Evolutionary conservation across 1,140 invertebrate species (phyloP), one percentile per base, ranked within the genome.

Genomic region (Tetraneura akinire): DNA sequence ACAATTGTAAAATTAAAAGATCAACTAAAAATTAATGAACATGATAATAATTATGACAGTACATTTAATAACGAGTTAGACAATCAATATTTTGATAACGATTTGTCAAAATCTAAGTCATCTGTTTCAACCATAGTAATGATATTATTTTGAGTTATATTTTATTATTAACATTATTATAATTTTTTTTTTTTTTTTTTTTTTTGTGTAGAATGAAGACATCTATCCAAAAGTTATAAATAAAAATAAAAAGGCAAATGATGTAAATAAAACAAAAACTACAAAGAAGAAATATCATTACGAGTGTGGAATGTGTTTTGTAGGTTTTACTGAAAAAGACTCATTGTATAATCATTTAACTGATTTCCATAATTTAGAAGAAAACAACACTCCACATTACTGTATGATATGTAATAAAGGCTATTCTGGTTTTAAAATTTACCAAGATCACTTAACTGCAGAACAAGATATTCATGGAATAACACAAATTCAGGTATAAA

Each of bases 351-450:
- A 47, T 11, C 74, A 78, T 62, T 47, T 78, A 26, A 78, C 47
- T 18, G 55, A 62, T 13, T 18, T 47, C 3, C 74, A 78, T 47
- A 21, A 26, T 45, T 26, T 45, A 62, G 74, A 78, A 60, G 53
- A 47, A 11, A 60, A 57, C 23, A 78, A 78, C 21, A 78, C 37
- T 6, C 74, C 74, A 26, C 74, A 78, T 62, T 78, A 78, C 16
- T 78, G 74, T 62, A 0, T 78, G 18, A 47, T 62, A 26, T 78
- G 74, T 26, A 78, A 60, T 45, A 78, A 60, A 78, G 74, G 74
- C 18, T 78, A 60, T 78, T 78, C 37, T 29, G 60, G 9, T 49
- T 78, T 45, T 47, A 23, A 29, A 62, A n/a, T 45, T 10, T 78
- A 60, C 42, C 51, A 78, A 45, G 57, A 78, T 6, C 74, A 78